phyloP scores from a whole-genome alignment of 2,888 invertebrate species.

The Limnephilus auricula region DNA sequence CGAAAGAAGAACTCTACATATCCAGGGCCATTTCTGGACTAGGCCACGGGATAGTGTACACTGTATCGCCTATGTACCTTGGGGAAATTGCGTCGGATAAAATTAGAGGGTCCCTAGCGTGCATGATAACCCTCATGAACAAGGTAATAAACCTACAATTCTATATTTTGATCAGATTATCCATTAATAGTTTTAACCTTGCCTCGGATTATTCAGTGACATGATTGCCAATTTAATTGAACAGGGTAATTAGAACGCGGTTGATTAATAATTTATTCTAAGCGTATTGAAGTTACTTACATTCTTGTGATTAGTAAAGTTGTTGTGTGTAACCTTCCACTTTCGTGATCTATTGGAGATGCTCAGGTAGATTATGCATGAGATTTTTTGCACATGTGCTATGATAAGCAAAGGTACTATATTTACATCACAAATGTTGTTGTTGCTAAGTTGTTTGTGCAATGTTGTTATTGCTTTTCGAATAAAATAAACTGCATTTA shows the following conservation, averaged over 20 bases:
- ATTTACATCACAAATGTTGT: not conserved
- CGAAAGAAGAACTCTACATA: slow-evolving; percentile 78
- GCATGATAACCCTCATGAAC: slow-evolving; percentile 78
- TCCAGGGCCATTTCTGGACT: slow-evolving; percentile 81
- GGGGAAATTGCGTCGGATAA: slow-evolving; percentile 81
- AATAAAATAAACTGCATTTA: not conserved
- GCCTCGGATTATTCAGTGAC: not conserved
- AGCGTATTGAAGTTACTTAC: not conserved
- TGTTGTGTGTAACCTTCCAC: not conserved
- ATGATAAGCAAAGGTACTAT: not conserved
- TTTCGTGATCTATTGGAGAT: not conserved
- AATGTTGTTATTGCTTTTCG: not conserved
- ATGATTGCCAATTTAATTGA: not conserved
- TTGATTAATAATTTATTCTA: not conserved
- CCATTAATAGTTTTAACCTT: not conserved
- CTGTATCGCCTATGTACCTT: slow-evolving; percentile 80
- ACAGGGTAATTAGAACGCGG: not conserved
- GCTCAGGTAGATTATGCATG: not conserved
- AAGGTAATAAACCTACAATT: slow-evolving; percentile 70
- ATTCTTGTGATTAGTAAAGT: not conserved
- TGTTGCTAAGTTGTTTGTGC: not conserved
- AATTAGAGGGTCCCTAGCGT: slow-evolving; percentile 80
- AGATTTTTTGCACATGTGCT: not conserved
- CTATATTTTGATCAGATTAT: not conserved
- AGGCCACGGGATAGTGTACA: slow-evolving; percentile 80